Conservation (phyloP, 2,113 vertebrate genomes). For the Labeo rohita region DNA sequence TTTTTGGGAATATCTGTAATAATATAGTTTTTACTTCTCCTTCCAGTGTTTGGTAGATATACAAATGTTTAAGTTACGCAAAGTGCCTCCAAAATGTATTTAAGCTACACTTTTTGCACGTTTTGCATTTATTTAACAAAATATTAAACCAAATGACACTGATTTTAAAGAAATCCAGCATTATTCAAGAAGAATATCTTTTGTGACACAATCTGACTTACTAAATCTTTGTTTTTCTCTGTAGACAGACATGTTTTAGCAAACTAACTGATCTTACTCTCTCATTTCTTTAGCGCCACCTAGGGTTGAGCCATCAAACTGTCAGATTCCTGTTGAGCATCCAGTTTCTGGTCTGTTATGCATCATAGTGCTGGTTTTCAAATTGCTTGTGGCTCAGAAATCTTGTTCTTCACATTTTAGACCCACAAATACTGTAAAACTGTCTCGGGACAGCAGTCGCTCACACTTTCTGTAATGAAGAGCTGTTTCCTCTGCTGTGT, state of each 20-base stretch:
- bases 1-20: not conserved
- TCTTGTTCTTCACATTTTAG: not conserved
- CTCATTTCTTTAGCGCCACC: not conserved
- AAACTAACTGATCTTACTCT: not conserved
- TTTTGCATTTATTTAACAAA: not conserved
- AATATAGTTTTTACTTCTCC: not conserved
- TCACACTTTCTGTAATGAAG: not conserved
- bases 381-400: not conserved
- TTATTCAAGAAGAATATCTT: not conserved
- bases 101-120: not conserved
- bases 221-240: not conserved
- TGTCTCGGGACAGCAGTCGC: not conserved
- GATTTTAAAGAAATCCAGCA: not conserved
- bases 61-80: not conserved
- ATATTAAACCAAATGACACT: not conserved
- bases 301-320: not conserved
- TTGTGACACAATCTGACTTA: not conserved
- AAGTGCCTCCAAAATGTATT: not conserved
- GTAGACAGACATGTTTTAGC: not conserved
- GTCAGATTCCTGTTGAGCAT: not conserved
- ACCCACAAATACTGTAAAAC: not conserved
- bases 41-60: not conserved
- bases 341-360: not conserved
- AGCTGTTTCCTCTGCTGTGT: not conserved
- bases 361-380: not conserved